A percentile compares a stretch with the other conserved stretches of the same genome.
Conservation (phyloP, 2,888 invertebrate genomes). For the Drosophila leonis region DNA sequence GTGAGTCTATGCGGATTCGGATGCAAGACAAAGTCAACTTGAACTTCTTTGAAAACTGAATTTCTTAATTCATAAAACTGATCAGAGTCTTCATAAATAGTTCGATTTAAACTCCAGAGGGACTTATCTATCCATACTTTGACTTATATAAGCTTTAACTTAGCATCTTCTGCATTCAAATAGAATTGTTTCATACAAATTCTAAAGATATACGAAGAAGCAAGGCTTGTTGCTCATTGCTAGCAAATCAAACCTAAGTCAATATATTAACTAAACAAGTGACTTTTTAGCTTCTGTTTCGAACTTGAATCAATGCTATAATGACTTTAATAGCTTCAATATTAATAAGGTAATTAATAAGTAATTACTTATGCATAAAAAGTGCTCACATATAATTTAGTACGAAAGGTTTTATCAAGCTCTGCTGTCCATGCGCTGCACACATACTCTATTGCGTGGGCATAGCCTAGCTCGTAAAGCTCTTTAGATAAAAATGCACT, state of each 20-base stretch:
- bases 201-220: background rate
- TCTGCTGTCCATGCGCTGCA: background rate
- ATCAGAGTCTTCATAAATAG: background rate
- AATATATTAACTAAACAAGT: background rate
- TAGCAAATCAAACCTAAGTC: background rate
- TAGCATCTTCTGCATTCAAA: background rate
- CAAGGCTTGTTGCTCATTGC: background rate
- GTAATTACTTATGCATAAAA: constrained; percentile 10
- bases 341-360: constrained; percentile 8
- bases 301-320: background rate
- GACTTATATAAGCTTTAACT: background rate
- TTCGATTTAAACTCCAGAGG: background rate
- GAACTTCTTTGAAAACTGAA: background rate
- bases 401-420: background rate
- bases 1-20: background rate
- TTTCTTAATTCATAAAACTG: background rate
- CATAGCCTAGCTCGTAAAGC: background rate
- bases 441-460: constrained; percentile 11
- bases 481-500: constrained; percentile 19
- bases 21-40: background rate
- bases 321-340: constrained; percentile 6
- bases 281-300: background rate
- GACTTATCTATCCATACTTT: background rate
- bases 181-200: background rate
- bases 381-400: background rate